Evolutionary conservation across 53 echinoderm and acorn worm species (phyloP).

Genomic region (Stichopus horrens): DNA sequence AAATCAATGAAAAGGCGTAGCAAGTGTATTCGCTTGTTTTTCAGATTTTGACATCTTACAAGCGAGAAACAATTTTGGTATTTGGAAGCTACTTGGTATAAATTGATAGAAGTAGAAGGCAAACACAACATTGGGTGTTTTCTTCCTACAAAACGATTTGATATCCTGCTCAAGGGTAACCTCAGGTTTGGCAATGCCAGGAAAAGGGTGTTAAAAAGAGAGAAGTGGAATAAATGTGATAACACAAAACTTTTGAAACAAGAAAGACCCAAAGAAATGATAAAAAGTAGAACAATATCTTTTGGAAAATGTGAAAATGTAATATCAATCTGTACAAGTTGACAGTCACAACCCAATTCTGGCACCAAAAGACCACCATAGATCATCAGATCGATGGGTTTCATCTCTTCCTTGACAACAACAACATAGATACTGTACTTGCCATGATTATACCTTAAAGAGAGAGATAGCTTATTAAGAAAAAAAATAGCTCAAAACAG

Average conservation of each 20-base stretch:
- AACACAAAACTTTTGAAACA: neutral
- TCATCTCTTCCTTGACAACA: neutral
- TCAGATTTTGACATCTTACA: no score
- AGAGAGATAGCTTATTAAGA: neutral
- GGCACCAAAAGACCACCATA: neutral
- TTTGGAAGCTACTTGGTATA: no score
- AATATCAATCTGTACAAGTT: conserved; percentile 45
- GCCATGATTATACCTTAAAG: neutral
- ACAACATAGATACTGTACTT: neutral
- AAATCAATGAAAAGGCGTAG: no score
- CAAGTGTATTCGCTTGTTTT: no score
- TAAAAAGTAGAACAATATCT: neutral
- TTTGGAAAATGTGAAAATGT: conserved; percentile 39
- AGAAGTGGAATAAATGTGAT: no score
- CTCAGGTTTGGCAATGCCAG: no score
- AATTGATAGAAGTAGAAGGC: no score
- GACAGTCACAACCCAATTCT: conserved; percentile 11
- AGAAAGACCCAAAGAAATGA: neutral
- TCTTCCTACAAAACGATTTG: no score
- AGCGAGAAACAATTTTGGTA: no score
- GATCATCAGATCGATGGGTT: neutral
- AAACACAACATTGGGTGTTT: no score
- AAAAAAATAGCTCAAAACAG: neutral
- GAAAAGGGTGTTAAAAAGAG: no score
- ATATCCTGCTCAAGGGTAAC: no score